phyloP scores from a whole-genome alignment of 2,797 vertebrate species.

The Hydrophis major region DNA sequence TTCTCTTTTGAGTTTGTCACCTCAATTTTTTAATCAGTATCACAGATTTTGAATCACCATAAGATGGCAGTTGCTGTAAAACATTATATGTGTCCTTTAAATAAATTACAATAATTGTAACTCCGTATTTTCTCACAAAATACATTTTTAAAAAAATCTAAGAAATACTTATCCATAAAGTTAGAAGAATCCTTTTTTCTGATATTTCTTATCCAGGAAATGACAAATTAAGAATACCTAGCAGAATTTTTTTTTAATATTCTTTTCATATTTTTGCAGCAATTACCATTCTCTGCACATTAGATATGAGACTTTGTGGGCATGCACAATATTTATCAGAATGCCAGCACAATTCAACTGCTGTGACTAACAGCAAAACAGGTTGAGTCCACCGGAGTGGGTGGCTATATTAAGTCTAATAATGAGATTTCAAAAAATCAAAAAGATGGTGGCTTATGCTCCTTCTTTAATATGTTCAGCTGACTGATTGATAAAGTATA shows the following conservation, averaged over 20 bases:
- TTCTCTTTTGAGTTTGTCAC: not conserved
- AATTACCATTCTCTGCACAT: not conserved
- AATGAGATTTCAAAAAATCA: not conserved
- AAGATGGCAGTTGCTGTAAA: slow-evolving; percentile 12
- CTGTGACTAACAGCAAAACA: not conserved
- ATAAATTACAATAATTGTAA: not conserved
- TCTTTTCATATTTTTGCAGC: not conserved
- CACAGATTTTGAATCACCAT: not conserved
- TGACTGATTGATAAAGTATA: no score
- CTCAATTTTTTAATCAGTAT: not conserved
- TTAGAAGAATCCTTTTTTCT: not conserved
- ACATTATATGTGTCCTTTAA: not conserved
- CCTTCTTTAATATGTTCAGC: no score
- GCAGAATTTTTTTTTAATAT: not conserved
- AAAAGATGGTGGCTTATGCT: not conserved
- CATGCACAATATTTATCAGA: not conserved
- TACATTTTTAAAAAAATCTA: not conserved
- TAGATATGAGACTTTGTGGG: not conserved
- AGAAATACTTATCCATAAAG: not conserved
- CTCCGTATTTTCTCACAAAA: not conserved
- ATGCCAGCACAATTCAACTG: not conserved
- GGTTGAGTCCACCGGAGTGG: not conserved
- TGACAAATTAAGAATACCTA: not conserved
- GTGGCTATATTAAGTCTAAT: not conserved
- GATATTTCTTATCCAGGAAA: not conserved